Base-by-base conservation (phyloP, 2,797 vertebrate genomes). In the Sebastes nivosus region DNA sequence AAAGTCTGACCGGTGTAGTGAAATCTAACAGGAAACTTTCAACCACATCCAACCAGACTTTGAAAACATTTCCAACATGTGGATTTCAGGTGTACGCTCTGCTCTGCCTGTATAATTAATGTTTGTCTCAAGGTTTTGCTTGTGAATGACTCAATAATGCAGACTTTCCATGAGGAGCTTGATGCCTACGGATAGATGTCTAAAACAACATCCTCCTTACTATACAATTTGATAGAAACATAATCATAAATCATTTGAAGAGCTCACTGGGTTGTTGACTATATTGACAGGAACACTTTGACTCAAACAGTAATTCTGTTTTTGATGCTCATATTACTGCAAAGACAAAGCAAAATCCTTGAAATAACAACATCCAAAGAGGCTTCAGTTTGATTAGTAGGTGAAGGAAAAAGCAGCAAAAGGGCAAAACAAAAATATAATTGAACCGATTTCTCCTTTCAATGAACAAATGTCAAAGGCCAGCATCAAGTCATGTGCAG, bases 401-500 rank as follows among this genome's bases (percentile, higher is more conserved):
- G 14, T 24, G 57, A 9, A 55, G 38, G 38, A 72, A 69, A 86
- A 79, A 64, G 60, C 70, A 77, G 71, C 27, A 82, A 87, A 89
- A 88, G 57, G 22, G 60, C 29, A 81, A 81, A 91, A 79, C 42
- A 65, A 71, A 77, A 80, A 80, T 85, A 65, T 72, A 69, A 32
- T 22, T 75, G 82, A 90, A 72, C 66, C 59, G 69, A 90, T 90
- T 90, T 52, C 58, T 67, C 34, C 58, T 83, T 89, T 89, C 82
- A 92, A 89, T 94, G 92, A 93, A 77, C 78, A 85, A 81, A 92
- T 83, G 89, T 89, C 90, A 93, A 87, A 93, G 87, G 81, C 75
- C 89, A 80, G 77, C 81, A 63, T 88, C 71, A 72, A 87, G 86
- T 83, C 84, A 69, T 82, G 78, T 78, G 76, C 63, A 77, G 68